phyloP scores from a whole-genome alignment of 2,888 invertebrate species.

The Lepeophtheirus nordmannii region DNA sequence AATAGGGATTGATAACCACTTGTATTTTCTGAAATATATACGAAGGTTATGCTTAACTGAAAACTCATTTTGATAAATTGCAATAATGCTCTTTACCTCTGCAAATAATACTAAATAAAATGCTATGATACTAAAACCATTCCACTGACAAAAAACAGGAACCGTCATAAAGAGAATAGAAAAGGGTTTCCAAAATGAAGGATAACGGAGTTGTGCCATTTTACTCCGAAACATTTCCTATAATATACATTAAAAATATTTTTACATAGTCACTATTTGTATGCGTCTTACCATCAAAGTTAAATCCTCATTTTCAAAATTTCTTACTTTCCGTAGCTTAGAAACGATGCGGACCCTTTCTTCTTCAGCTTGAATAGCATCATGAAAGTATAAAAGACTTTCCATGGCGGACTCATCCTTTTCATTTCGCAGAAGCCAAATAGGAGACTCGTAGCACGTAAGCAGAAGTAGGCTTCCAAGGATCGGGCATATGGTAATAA shows the following conservation, averaged over 20 bases:
- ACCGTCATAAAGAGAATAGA: background rate
- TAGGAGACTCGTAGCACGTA: background rate
- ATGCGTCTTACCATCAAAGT: too few species aligned
- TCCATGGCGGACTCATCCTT: background rate
- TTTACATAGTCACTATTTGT: too few species aligned
- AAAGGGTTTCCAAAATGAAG: constrained; percentile 5
- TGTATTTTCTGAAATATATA: background rate
- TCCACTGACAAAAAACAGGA: background rate
- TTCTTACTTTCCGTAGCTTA: too few species aligned
- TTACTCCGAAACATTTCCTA: too few species aligned
- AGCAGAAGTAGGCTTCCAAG: too few species aligned
- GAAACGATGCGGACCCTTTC: too few species aligned
- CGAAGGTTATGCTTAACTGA: background rate
- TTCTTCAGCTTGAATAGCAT: too few species aligned
- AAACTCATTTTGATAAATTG: background rate
- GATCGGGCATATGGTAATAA: too few species aligned
- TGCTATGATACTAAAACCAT: background rate
- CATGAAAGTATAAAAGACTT: too few species aligned
- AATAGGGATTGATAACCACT: background rate
- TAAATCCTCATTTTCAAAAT: too few species aligned
- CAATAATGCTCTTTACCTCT: background rate
- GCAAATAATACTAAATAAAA: background rate
- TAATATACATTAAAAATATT: too few species aligned
- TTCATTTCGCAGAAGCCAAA: background rate
- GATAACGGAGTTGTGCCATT: background rate